Base-by-base conservation (phyloP, 2,113 vertebrate species). In the Brienomyrus brachyistius region DNA sequence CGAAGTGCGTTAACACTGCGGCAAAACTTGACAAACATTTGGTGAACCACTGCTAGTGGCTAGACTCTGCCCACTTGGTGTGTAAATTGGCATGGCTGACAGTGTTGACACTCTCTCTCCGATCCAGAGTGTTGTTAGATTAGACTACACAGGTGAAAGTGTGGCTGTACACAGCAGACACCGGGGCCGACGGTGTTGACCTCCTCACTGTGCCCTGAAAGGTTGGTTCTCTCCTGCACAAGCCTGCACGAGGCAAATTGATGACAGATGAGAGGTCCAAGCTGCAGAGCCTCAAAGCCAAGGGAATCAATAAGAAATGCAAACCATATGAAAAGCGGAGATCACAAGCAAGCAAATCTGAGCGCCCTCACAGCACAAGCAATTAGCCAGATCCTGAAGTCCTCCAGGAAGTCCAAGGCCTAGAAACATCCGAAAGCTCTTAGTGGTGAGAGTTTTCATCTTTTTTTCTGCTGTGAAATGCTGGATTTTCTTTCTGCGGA, bases 261-360 rank as follows among this genome's bases (percentile, higher is more conserved):
- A 51, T 86, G 84, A 89, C 84, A 90, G 90, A 89, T 88, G 89
- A 90, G 52, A n/a, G 0, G 85, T 56, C 74, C 52, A 8, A 54
- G 40, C n/a, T 48, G 51, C 15, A 43, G 15, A 89, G 62, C 62
- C 88, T 91, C 90, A 87, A 89, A 84, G 31, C 31, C 47, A 70
- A 62, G 52, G 27, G 70, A 88, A 91, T 90, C 89, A 87, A 89
- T 91, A 87, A 89, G 62, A 88, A 90, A 91, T 90, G 90, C 70
- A 91, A 90, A 89, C 87, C 92, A 90, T 90, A 92, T 87, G 89
- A 90, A 86, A 83, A 89, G 50, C 86, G 48, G 88, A 88, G 43
- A 88, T 48, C 70, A 90, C 86, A 89, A 88, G 85, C 84, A 48
- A 88, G 70, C 9, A 19, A 88, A 74, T 84, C 59, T 50, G 56